These are phyloP conservation scores for Silurus meridionalis DNA, from an alignment of 2,113 vertebrate genomes.

Conservation along the genomic window DNA sequence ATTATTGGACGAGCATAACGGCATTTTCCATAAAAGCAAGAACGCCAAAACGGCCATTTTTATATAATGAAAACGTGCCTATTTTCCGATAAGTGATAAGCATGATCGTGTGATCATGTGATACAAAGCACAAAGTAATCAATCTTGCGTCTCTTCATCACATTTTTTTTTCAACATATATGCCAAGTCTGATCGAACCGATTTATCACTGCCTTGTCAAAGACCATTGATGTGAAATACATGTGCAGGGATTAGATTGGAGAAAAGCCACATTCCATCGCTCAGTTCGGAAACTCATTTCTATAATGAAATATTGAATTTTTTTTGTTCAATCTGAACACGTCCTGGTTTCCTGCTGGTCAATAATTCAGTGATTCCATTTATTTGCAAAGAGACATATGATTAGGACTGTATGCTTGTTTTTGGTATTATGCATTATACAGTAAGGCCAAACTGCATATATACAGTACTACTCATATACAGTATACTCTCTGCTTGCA, in stretches of 20 bases:
- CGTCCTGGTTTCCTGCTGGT: neutral
- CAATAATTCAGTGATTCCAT: neutral
- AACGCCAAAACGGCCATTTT: neutral
- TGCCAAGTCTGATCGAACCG: conserved; percentile 25
- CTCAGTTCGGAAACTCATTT: neutral
- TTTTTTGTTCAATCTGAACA: neutral
- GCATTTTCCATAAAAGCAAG: neutral
- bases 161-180: neutral
- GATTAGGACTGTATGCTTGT: neutral
- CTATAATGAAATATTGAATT: conserved; percentile 19
- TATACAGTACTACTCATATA: no score
- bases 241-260: neutral
- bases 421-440: neutral
- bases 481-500: neutral
- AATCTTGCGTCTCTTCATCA: neutral
- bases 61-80: neutral
- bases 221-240: neutral
- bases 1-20: conserved; percentile 42
- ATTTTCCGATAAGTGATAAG: neutral
- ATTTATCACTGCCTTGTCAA: neutral
- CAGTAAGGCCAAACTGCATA: neutral
- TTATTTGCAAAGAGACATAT: neutral
- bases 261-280: neutral
- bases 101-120: neutral
- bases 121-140: neutral